phyloP scores from a whole-genome alignment of 1,140 invertebrate species.

The Drosophila prosaltans region DNA sequence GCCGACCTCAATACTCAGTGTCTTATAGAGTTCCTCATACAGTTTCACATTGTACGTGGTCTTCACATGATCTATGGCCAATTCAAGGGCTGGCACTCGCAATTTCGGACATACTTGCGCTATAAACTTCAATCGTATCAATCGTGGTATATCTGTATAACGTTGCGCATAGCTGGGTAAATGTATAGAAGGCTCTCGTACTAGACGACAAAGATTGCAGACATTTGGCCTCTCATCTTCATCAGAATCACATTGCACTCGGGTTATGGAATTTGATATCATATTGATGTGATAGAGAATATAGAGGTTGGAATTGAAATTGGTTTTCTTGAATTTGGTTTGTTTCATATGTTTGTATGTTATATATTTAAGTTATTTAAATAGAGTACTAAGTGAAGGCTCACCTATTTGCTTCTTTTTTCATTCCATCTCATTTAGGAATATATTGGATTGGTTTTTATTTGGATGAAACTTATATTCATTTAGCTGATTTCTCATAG shows the following conservation, averaged over 20 bases:
- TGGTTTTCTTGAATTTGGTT: slow-evolving; percentile 3
- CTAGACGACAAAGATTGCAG: slow-evolving; percentile 6
- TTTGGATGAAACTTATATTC: too few relatives aligned
- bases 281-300: neutral
- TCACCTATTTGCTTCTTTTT: neutral
- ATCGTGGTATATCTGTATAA: slow-evolving; percentile 42
- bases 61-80: slow-evolving; percentile 64
- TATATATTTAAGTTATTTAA: neutral
- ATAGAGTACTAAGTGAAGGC: slow-evolving; percentile 4
- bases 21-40: slow-evolving; percentile 56
- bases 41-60: slow-evolving; percentile 57
- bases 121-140: slow-evolving; percentile 58
- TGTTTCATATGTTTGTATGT: neutral
- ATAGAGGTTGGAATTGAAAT: neutral
- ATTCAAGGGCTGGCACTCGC: slow-evolving; percentile 48
- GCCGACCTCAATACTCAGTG: slow-evolving; percentile 29
- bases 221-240: neutral
- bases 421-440: too few relatives aligned
- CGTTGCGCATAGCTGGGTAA: slow-evolving; percentile 52
- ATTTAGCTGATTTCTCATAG: too few relatives aligned
- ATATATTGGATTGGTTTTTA: too few relatives aligned
- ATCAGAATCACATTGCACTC: neutral
- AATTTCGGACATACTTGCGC: slow-evolving; percentile 58
- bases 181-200: slow-evolving; percentile 32
- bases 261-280: slow-evolving; percentile 5